phyloP scores from a whole-genome alignment of 2,888 invertebrate species.

The Drosophila kuntzei region DNA sequence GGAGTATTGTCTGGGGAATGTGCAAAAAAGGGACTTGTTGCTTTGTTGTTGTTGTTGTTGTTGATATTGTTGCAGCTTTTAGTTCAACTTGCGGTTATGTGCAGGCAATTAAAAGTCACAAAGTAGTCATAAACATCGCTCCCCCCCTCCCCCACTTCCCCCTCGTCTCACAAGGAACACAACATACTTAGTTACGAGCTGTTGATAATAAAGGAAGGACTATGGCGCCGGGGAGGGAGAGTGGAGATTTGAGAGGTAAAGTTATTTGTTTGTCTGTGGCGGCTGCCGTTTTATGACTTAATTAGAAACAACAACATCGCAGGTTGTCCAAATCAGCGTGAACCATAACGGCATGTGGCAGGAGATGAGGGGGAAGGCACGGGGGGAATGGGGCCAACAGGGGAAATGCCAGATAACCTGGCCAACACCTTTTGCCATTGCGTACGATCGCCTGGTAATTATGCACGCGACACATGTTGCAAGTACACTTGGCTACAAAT shows the following conservation, averaged over 20 bases:
- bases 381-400: not conserved
- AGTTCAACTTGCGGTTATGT: constrained; percentile 65
- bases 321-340: constrained; percentile 70
- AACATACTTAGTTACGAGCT: constrained; percentile 59
- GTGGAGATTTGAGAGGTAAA: constrained; percentile 20
- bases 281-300: constrained; percentile 74
- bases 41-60: constrained; percentile 23
- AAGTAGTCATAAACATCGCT: constrained; percentile 68
- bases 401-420: constrained; percentile 33
- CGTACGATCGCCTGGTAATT: constrained; percentile 57
- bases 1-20: constrained; percentile 38
- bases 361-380: not conserved
- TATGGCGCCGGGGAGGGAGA: not conserved
- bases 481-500: constrained; percentile 40
- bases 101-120: constrained; percentile 75
- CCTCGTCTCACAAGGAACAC: constrained; percentile 5
- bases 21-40: constrained; percentile 28
- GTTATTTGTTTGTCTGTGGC: constrained; percentile 59
- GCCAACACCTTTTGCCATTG: constrained; percentile 43
- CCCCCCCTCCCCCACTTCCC: not conserved
- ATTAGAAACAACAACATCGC: constrained; percentile 57
- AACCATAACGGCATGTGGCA: constrained; percentile 61
- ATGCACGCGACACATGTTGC: constrained; percentile 79
- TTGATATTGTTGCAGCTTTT: constrained; percentile 39
- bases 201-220: constrained; percentile 53